Evolutionary conservation across 1,140 invertebrate species (phyloP).

Genomic region (Calliphora vicina): DNA sequence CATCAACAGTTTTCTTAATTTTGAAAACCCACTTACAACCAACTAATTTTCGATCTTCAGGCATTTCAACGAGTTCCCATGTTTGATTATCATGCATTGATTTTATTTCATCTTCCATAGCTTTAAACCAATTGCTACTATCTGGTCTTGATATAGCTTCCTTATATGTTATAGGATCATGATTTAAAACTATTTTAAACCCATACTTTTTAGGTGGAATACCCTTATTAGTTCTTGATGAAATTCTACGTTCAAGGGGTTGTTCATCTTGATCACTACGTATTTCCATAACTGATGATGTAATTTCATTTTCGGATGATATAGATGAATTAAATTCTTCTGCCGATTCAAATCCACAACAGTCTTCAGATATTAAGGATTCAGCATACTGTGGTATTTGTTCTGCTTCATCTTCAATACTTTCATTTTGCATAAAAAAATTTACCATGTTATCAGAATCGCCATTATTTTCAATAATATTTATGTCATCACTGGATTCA

Average conservation of each 20-base stretch:
- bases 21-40: too few relatives aligned
- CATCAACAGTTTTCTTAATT: too few relatives aligned
- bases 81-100: slow-evolving; percentile 42
- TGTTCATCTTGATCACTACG: not conserved
- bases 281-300: not conserved
- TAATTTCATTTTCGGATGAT: too few relatives aligned
- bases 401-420: too few relatives aligned
- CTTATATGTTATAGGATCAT: slow-evolving; percentile 15
- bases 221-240: slow-evolving; percentile 23
- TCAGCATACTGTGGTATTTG: not conserved
- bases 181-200: not conserved
- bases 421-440: not conserved
- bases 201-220: slow-evolving; percentile 10
- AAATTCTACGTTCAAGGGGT: not conserved
- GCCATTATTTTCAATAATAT: not conserved
- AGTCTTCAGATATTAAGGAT: not conserved
- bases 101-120: slow-evolving; percentile 47
- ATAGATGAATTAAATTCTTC: not conserved
- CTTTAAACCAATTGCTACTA: slow-evolving; percentile 40
- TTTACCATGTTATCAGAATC: not conserved
- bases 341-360: not conserved
- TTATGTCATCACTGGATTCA: not conserved
- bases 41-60: too few relatives aligned
- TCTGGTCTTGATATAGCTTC: slow-evolving; percentile 33
- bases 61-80: slow-evolving; percentile 46